Conservation (phyloP, 2,888 invertebrate genomes). For the Stenoptilia bipunctidactyla region DNA sequence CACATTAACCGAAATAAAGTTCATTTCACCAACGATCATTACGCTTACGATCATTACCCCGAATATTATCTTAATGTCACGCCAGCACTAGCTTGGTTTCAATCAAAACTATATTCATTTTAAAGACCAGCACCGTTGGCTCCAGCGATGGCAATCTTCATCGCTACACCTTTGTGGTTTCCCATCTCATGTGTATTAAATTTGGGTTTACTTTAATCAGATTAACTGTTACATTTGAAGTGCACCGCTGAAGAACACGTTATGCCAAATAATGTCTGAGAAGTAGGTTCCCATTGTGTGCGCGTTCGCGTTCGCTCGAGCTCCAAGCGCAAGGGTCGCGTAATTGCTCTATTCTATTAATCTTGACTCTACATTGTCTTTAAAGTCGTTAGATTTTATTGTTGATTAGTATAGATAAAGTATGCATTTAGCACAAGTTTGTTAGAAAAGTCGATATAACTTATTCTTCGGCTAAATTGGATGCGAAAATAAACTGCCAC, state of each 20-base stretch:
- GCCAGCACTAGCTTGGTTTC: constrained; percentile 6
- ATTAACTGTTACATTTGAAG: constrained; percentile 49
- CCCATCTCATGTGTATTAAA: constrained; percentile 30
- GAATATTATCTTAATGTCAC: no score
- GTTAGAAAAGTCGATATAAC: no score
- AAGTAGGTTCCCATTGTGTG: constrained; percentile 57
- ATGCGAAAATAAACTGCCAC: no score
- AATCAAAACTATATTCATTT: constrained; percentile 1
- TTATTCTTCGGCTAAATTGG: no score
- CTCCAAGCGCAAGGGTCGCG: constrained; percentile 20
- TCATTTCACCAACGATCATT: no score
- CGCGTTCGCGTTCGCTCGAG: constrained; percentile 26
- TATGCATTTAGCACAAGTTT: no score
- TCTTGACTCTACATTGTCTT: constrained; percentile 8
- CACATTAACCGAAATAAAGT: no score
- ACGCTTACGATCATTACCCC: no score
- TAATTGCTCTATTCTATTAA: constrained; percentile 18
- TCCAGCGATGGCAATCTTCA: no score
- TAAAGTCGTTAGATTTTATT: no score
- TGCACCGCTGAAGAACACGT: constrained; percentile 48
- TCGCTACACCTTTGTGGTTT: constrained; percentile 26
- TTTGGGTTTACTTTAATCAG: constrained; percentile 41
- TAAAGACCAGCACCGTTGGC: not conserved
- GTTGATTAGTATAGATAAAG: no score
- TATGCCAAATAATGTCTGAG: constrained; percentile 62